phyloP scores from a whole-genome alignment of 2,888 invertebrate genomes.

The Pollenia labialis region DNA sequence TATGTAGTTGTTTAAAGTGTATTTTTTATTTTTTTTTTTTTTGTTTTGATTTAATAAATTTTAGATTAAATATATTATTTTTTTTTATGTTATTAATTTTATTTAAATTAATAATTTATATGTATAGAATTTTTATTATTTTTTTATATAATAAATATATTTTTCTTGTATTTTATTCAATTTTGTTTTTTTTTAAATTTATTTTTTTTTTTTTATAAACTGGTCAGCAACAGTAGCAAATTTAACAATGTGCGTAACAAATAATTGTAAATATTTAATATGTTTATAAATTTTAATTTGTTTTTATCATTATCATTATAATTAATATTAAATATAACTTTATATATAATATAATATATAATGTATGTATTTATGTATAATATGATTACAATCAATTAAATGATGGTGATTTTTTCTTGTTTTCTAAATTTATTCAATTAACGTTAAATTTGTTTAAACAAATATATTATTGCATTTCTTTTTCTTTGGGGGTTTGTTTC shows the following conservation, averaged over 20 bases:
- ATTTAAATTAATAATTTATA: slow-evolving; percentile 69
- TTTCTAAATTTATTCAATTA: slow-evolving; percentile 66
- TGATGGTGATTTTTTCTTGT: slow-evolving; percentile 68
- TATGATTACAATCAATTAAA: slow-evolving; percentile 70
- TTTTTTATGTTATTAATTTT: slow-evolving; percentile 50
- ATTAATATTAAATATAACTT: slow-evolving; percentile 75
- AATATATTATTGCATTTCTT: slow-evolving; percentile 75
- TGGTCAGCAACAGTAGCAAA: slow-evolving; percentile 84
- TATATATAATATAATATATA: slow-evolving; percentile 72
- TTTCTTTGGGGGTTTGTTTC: slow-evolving; percentile 47
- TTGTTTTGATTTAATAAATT: slow-evolving; percentile 79
- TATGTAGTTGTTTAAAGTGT: slow-evolving; percentile 74
- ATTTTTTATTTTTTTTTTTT: slow-evolving; percentile 74
- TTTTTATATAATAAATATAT: slow-evolving; percentile 81
- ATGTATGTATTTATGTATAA: slow-evolving; percentile 73
- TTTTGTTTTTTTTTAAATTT: slow-evolving; percentile 53
- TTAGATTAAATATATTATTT: slow-evolving; percentile 77
- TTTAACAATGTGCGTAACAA: slow-evolving; percentile 84
- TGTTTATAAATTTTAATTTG: slow-evolving; percentile 72
- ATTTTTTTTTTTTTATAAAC: slow-evolving; percentile 80
- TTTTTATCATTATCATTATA: slow-evolving; percentile 71
- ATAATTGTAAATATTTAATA: slow-evolving; percentile 82
- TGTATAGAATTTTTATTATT: slow-evolving; percentile 63
- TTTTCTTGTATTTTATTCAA: slow-evolving; percentile 86
- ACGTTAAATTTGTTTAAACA: slow-evolving; percentile 72